Evolutionary conservation across 2,113 vertebrate genomes (phyloP).

Genomic region (Tautogolabrus adspersus): DNA sequence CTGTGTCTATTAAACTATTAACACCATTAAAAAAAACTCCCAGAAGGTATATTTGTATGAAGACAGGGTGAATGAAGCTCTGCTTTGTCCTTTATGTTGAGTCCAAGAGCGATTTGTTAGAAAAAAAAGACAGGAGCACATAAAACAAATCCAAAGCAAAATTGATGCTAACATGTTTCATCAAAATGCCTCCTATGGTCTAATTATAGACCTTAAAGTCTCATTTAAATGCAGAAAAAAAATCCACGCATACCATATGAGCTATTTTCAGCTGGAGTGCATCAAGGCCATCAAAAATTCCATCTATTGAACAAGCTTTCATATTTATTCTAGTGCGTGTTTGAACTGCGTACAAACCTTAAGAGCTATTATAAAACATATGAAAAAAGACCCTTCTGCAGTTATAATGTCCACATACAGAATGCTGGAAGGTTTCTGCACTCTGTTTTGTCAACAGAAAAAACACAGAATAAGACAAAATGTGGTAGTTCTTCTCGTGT

Average conservation of each 20-base stretch:
- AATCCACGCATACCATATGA: slow-evolving; percentile 47
- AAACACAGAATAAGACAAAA: slow-evolving; percentile 1
- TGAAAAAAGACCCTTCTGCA: slow-evolving; percentile 29
- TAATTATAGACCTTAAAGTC: slow-evolving; percentile 63
- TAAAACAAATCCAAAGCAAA: slow-evolving; percentile 2
- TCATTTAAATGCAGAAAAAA: slow-evolving; percentile 58
- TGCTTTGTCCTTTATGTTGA: neutral
- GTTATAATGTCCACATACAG: slow-evolving; percentile 23
- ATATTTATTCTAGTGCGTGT: slow-evolving; percentile 46
- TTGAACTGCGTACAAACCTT: slow-evolving; percentile 48
- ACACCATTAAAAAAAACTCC: neutral
- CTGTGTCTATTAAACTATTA: slow-evolving; percentile 2
- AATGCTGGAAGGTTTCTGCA: neutral
- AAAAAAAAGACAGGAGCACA: slow-evolving; percentile 12
- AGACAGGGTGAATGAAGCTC: slow-evolving; percentile 3
- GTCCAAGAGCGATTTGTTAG: neutral
- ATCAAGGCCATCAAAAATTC: slow-evolving; percentile 50
- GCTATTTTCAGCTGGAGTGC: slow-evolving; percentile 58
- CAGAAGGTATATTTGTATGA: neutral
- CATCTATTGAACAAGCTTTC: slow-evolving; percentile 54
- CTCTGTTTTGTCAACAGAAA: slow-evolving; percentile 33
- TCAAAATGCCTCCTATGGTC: slow-evolving; percentile 36
- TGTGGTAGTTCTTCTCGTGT: neutral
- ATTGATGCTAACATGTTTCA: slow-evolving; percentile 10
- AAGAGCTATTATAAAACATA: slow-evolving; percentile 41